Base-by-base conservation (phyloP, 1,140 invertebrate species). In the Zaprionus davidi region DNA sequence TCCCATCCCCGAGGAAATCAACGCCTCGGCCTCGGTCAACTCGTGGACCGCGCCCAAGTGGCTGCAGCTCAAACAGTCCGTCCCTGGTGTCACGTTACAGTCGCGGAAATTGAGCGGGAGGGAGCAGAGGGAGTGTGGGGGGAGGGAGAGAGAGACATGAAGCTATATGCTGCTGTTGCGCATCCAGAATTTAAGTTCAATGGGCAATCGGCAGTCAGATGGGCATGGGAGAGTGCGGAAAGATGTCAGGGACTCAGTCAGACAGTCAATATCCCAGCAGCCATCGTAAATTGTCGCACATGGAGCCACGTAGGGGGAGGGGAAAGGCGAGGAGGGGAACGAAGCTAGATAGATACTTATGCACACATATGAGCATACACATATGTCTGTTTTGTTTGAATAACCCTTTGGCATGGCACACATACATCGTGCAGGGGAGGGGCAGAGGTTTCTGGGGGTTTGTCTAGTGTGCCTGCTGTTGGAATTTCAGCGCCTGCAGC, bases 101-200 rank as follows among this genome's bases (percentile, higher is more conserved):
- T 22, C 60, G 60, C 46, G 46, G 26, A 49, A 63, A 11, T 28
- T 15, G 15, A 63, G 60, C 46, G n/a, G n/a, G 22, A 2, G 6
- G 0, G 34, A 34, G 57, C 7, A 15, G 3, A 31, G 17, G 24
- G 4, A 26, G 24, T 26, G 24, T 5, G 24, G 24, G 4, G 24
- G 24, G 3, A n/a, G 71, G 9, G 46, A 15, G 46, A 12, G 46
- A 22, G 20, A 5, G 20, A 24, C 3, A 24, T 13, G 46, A 4
- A 51, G 46, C 11, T n/a, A 9, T n/a, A n/a, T 49, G 46, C 20
- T 49, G 46, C 20, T 51, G 46, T 51, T 71, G 75, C 49, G 79
- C 44, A 46, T 53, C 65, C 66, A 78, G 59, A 82, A 63, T 70
- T 78, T 74, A 78, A 79, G 76, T 76, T 81, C 79, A 66, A 73